Percentiles rank a stretch among this genome's conserved stretches.
phyloP scores from a whole-genome alignment of 2,797 vertebrate genomes.

The Peromyscus eremicus region DNA sequence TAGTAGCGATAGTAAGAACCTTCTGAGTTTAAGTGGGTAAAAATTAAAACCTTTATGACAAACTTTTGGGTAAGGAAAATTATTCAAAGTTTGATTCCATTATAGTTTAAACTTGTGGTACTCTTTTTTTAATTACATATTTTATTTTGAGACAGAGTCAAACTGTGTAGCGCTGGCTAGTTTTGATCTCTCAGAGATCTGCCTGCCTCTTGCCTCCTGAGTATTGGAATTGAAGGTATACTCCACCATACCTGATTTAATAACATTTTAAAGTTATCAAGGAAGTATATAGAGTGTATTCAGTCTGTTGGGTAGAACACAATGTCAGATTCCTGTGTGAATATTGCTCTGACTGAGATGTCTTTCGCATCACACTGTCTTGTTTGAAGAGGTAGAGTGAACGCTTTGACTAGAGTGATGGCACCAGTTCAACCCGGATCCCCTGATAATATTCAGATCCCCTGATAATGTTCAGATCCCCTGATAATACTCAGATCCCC shows the following conservation, averaged over 20 bases:
- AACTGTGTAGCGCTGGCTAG: background rate
- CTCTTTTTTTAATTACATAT: conserved; percentile 11
- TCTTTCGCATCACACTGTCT: background rate
- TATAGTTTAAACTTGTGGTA: conserved; percentile 15
- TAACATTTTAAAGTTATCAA: background rate
- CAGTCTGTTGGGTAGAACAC: background rate
- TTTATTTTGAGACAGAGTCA: background rate
- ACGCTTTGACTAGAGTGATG: background rate
- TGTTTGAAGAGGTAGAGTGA: conserved; percentile 30
- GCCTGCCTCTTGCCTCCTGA: background rate
- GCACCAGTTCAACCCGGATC: background rate
- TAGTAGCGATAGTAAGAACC: conserved; percentile 28
- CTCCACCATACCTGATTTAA: background rate
- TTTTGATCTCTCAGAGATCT: background rate
- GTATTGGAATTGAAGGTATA: background rate
- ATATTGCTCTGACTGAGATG: background rate
- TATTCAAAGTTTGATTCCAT: conserved; percentile 25
- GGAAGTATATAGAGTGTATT: background rate
- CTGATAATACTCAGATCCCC: too few relatives aligned
- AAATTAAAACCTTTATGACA: conserved; percentile 45
- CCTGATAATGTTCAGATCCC: too few relatives aligned
- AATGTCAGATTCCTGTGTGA: background rate
- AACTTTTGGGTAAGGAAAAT: conserved; percentile 23
- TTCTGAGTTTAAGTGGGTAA: conserved; percentile 1
- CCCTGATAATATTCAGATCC: background rate